phyloP scores from a whole-genome alignment of 2,888 invertebrate species.

The Mechanitis messenoides region DNA sequence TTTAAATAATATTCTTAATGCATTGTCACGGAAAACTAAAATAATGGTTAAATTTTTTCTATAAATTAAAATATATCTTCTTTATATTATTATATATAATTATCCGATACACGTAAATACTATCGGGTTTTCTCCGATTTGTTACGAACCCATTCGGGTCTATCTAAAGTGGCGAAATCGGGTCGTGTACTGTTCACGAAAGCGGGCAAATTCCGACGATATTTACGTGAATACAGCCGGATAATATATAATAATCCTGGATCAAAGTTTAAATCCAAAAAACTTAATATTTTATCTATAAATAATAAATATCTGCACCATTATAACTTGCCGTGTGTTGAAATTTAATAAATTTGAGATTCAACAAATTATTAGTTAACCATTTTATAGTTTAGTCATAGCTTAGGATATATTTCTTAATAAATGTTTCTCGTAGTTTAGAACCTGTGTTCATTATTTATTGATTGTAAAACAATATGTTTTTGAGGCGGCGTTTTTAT shows the following conservation, averaged over 20 bases:
- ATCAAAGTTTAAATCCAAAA: too few relatives aligned
- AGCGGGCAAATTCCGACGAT: too few relatives aligned
- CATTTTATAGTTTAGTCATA: conserved; percentile 25
- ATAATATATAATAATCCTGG: too few relatives aligned
- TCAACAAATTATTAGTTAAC: conserved; percentile 27
- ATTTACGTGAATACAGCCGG: too few relatives aligned
- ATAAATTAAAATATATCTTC: too few relatives aligned
- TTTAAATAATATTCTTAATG: conserved; percentile 2
- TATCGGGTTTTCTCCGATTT: too few relatives aligned
- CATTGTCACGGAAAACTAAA: conserved; percentile 13
- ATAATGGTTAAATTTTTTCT: neutral
- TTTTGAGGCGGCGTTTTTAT: conserved; percentile 33
- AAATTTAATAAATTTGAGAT: conserved; percentile 27
- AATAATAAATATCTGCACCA: conserved; percentile 12
- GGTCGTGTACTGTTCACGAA: too few relatives aligned
- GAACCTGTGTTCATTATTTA: conserved; percentile 60
- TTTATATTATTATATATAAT: too few relatives aligned
- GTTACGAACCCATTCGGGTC: too few relatives aligned
- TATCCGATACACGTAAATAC: neutral
- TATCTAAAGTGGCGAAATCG: too few relatives aligned
- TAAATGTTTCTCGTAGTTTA: conserved; percentile 46
- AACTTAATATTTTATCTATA: neutral
- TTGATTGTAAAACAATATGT: conserved; percentile 46
- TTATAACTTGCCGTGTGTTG: conserved; percentile 14
- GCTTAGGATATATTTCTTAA: conserved; percentile 39